A percentile compares a stretch with the other conserved stretches of the same genome.
phyloP scores from a whole-genome alignment of 2,888 invertebrate genomes.

The Hipparchia semele region DNA sequence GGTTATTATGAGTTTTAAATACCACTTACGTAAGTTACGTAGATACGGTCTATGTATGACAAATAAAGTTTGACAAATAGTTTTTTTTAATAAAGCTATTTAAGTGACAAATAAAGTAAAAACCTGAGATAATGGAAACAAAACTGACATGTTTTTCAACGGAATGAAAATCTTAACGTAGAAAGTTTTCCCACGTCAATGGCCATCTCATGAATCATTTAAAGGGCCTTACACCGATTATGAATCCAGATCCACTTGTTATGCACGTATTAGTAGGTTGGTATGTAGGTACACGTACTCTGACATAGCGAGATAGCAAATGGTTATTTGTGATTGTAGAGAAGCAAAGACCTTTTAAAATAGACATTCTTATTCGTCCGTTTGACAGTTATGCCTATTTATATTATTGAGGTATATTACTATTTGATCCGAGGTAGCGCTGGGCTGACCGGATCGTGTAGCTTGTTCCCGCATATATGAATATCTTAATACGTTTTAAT shows the following conservation, averaged over 20 bases:
- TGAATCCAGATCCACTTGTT: constrained; percentile 39
- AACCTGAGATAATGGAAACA: neutral
- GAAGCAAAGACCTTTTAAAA: constrained; percentile 41
- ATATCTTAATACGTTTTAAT: constrained; percentile 37
- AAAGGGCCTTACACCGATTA: constrained; percentile 37
- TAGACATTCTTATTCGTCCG: constrained; percentile 42
- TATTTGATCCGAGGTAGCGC: constrained; percentile 30
- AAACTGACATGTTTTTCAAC: constrained; percentile 29
- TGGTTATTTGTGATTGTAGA: constrained; percentile 40
- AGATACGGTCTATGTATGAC: no score
- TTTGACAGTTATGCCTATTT: constrained; percentile 42
- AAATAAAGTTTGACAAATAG: no score
- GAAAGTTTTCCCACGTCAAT: constrained; percentile 41
- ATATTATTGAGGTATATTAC: constrained; percentile 30
- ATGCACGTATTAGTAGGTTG: constrained; percentile 32
- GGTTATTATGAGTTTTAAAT: no score
- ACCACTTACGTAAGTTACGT: no score
- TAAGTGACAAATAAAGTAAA: no score
- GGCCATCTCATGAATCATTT: constrained; percentile 41
- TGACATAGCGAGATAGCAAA: constrained; percentile 39
- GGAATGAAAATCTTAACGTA: constrained; percentile 35
- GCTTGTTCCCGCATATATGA: constrained; percentile 35
- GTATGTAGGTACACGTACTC: constrained; percentile 30
- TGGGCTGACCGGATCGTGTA: constrained; percentile 22
- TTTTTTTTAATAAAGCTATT: no score